Base-by-base conservation (phyloP, 1,140 invertebrate species). In the Argopecten irradians region DNA sequence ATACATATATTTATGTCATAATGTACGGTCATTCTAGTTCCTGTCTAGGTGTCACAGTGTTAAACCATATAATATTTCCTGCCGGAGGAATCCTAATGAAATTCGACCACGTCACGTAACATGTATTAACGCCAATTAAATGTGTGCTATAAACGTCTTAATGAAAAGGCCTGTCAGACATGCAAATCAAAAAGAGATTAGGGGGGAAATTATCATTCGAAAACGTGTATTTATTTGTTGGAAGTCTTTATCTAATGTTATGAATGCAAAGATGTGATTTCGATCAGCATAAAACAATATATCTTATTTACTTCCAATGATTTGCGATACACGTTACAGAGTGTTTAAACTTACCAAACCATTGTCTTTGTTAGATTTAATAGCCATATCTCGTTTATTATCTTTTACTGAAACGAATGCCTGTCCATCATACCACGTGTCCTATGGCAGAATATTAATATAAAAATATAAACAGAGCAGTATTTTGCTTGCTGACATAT, bases 31-130 rank as follows among this genome's bases (percentile, higher is more conserved):
- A 71, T 71, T 71, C 55, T 28, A n/a, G 55, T 71, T 71, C 55
- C 22, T 46, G 8, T 28, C 55, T 71, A 5, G 22, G n/a, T 71
- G 55, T 71, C 55, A 71, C 55, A 71, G 28, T 71, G 55, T 71
- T n/a, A 71, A 28, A 22, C 22, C 2, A 71, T 71, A 8, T 71
- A 71, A 71, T n/a, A n/a, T 71, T 71, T 71, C 55, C 55, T 71
- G 55, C 22, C 55, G 55, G 7, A 22, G 55, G n/a, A 71, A 71
- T 71, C 55, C 28, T 71, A 71, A 71, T 71, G 55, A 71, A 28
- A 71, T 71, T 71, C 55, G 55, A n/a, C 22, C 55, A 71, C 55
- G 55, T 71, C 55, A 71, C 55, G 55, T 71, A 71, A 71, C 55
- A 71, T 71, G 55, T 71, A 28, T 71, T 71, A 71, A 71, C n/a